Evolutionary conservation across 1,140 invertebrate genomes (phyloP), one percentile per base, ranked within the genome.

Genomic region (Helicoverpa zea): DNA sequence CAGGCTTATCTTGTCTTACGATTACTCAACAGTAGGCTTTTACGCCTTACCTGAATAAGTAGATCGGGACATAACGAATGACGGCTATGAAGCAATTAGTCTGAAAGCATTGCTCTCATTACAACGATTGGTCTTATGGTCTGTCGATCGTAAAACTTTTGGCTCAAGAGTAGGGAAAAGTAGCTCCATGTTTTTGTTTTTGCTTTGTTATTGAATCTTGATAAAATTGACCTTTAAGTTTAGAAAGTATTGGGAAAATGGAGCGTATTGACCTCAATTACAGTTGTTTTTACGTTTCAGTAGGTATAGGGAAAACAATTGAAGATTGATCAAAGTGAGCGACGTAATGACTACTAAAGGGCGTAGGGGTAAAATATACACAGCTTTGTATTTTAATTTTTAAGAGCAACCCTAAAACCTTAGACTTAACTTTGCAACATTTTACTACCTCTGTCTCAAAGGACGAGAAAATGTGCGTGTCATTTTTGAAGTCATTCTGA

Each of bases 21-120:
- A 58, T 23, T 58, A 58, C 56, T 58, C 18, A 58, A 58, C 56
- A 23, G 56, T 23, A 14, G 64, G 64, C 64, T 43, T 35, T 66
- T 61, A 18, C 23, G 23, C 61, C n/a, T 68, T 49, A 72, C 51
- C 23, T 72, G 14, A 54, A 52, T 30, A 56, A 43, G 29, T 49
- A 66, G 43, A 49, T 49, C 16, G 35, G 35, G 23, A 63, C 14
- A 74, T 18, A 13, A 11, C 43, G 18, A n/a, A 43, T 43, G 35
- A 43, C 35, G 35, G 14, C 4, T 75, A 75, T 63, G 73, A 75
- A 63, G 30, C 56, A 63, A 75, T 75, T 75, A 75, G 58, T 29
- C n/a, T 75, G 13, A 75, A 75, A 75, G 73, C 73, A 70, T 61
- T 51, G n/a, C 12, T 61, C 73, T 75, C 73, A 63, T 63, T 61